These are phyloP conservation scores for Petrolisthes manimaculis DNA, from an alignment of 2,888 invertebrate species.

Conservation along the genomic window DNA sequence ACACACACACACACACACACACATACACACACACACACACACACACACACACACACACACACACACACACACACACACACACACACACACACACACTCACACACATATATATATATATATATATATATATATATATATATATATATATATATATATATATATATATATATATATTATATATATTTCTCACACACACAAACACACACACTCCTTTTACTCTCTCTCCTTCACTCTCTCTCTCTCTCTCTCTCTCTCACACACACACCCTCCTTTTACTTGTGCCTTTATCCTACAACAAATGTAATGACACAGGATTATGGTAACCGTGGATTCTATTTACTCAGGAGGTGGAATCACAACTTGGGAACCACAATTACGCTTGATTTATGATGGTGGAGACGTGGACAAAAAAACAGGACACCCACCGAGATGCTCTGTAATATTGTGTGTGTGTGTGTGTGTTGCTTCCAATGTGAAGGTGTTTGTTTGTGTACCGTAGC, in stretches of 20 bases:
- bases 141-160: too few relatives aligned
- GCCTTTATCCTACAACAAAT: not conserved
- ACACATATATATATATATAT: too few relatives aligned
- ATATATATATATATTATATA: too few relatives aligned
- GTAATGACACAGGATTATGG: slow-evolving; percentile 20
- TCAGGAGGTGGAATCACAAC: slow-evolving; percentile 36
- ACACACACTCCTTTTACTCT: not conserved
- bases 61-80: too few relatives aligned
- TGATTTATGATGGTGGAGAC: slow-evolving; percentile 41
- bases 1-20: too few relatives aligned
- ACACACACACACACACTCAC: too few relatives aligned
- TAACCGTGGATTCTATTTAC: slow-evolving; percentile 38
- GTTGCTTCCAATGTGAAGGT: not conserved
- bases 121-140: too few relatives aligned
- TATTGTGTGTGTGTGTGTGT: not conserved
- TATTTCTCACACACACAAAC: not conserved
- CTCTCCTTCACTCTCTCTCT: not conserved
- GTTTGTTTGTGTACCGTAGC: too few relatives aligned
- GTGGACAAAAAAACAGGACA: slow-evolving; percentile 43
- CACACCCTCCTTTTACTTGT: slow-evolving; percentile 14
- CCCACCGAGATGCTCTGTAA: slow-evolving; percentile 35
- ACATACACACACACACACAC: too few relatives aligned
- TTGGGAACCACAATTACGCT: slow-evolving; percentile 25
- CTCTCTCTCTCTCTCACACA: slow-evolving; percentile 11
- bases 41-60: too few relatives aligned